Evolutionary conservation across 2,797 vertebrate species (phyloP).

Genomic region (Lutjanus campechanus): DNA sequence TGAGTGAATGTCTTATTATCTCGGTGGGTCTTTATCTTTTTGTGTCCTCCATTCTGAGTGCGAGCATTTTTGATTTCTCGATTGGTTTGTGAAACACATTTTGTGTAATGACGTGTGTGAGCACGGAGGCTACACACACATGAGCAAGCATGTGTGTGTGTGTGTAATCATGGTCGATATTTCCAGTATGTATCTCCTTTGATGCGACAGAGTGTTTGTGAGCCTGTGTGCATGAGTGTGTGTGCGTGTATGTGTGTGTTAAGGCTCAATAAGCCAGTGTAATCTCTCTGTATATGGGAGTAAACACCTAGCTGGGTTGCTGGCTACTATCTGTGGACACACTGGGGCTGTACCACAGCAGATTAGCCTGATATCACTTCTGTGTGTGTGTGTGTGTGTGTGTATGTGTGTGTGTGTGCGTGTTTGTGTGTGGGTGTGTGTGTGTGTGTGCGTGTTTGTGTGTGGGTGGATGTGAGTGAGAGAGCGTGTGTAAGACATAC

Average conservation of each 20-base stretch:
- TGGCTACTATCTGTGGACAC: constrained; percentile 56
- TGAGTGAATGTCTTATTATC: constrained; percentile 38
- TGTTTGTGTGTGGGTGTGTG: neutral
- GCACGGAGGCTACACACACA: neutral
- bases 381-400: neutral
- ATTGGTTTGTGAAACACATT: constrained; percentile 35
- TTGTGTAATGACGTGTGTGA: constrained; percentile 27
- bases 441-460: neutral
- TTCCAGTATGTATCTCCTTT: constrained; percentile 22
- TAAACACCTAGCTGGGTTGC: constrained; percentile 68
- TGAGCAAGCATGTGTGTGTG: neutral
- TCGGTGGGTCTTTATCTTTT: constrained; percentile 23
- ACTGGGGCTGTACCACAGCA: constrained; percentile 44
- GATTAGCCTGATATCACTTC: constrained; percentile 49
- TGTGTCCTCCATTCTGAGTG: constrained; percentile 37
- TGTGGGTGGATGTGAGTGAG: neutral
- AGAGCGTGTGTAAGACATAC: constrained; percentile 13
- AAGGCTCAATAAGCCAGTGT: constrained; percentile 59
- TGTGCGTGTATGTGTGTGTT: constrained; percentile 19
- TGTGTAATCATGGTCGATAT: constrained; percentile 2
- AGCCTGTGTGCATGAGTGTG: neutral
- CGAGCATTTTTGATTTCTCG: constrained; percentile 31
- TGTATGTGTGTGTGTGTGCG: neutral
- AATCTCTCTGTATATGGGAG: constrained; percentile 64
- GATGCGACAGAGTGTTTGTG: constrained; percentile 2